Percentiles rank a stretch among this genome's conserved stretches.
These are phyloP conservation scores for Meandrina meandrites DNA, from an alignment of 92 coral and sea anemone genomes.

Conservation along the genomic window DNA sequence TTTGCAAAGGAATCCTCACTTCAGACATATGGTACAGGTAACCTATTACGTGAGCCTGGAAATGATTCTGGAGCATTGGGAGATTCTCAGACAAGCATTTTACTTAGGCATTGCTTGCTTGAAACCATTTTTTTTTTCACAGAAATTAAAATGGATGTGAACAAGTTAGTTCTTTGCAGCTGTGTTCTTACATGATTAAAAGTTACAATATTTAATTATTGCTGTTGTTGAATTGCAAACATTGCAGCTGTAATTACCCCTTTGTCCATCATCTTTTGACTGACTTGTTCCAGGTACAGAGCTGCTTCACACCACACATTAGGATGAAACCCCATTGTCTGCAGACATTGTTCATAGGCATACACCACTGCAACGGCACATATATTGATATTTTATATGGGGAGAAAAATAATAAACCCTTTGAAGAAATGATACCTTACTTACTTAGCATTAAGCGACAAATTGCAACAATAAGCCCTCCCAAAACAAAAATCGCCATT, in stretches of 20 bases:
- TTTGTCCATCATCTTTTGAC: slow-evolving; percentile 82
- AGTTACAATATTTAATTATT: no score
- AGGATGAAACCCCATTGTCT: slow-evolving; percentile 91
- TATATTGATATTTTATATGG: not conserved
- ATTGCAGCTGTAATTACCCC: slow-evolving; percentile 64
- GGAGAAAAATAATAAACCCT: not conserved
- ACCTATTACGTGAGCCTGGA: not conserved
- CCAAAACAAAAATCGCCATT: no score
- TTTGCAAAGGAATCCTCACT: no score
- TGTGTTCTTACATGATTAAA: no score
- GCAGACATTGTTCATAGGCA: slow-evolving; percentile 95
- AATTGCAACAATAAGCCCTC: no score
- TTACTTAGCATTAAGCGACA: no score
- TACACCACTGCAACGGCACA: slow-evolving; percentile 71
- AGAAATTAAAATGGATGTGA: no score
- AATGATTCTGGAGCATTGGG: not conserved
- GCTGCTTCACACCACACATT: slow-evolving; percentile 98
- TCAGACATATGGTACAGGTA: not conserved
- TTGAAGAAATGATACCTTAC: not conserved
- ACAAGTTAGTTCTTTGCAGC: no score
- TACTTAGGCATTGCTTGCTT: no score
- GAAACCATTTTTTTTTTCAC: no score
- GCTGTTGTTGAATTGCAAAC: not conserved
- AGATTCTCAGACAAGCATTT: no score
- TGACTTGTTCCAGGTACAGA: slow-evolving; percentile 80